Evolutionary conservation across 2,113 vertebrate species (phyloP), one percentile per base, ranked within the genome.

Genomic region (Uria aalge): DNA sequence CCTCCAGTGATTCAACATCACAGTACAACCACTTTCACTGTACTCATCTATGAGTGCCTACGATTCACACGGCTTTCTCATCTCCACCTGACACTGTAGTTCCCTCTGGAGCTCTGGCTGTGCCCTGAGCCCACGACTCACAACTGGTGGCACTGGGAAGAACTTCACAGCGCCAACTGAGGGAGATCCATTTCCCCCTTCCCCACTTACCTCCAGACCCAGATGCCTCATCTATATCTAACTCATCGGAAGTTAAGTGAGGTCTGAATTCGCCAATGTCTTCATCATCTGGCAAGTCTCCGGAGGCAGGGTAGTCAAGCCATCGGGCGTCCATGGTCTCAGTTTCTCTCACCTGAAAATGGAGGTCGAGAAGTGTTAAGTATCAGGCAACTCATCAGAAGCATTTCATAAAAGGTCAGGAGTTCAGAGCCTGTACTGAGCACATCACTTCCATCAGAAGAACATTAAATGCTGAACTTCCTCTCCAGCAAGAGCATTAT

Each of bases 131-230:
- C 68, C 64, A 47, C 47, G 83, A 78, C 30, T 81, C 55, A 34
- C 4, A 4, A 32, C 52, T 60, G n/a, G 40, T 60, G 66, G 30
- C 24, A 27, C 80, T 38, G 17, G 68, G 63, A 76, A 50, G 47
- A 64, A 59, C 64, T 59, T 36, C 81, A 88, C 57, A 68, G 43
- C 14, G 53, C 50, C n/a, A 67, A 6, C 50, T 38, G 41, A 80
- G 36, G 50, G 24, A 93, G 63, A 90, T 45, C 24, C 15, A 26
- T 20, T 90, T 26, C 3, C n/a, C n/a, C 22, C 30, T 18, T 50
- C 14, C 56, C 47, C 20, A 20, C 88, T 12, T 84, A 99, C 99
- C 98, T 90, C 99, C 99, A 81, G 99, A 99, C 12, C 99, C 99
- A 6, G 99, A 99, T 16, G 96, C 30, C 38, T 98, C 98, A 16